Percentiles rank a stretch among this genome's conserved stretches.
These are phyloP conservation scores for Tiaroga cobitis DNA, from an alignment of 2,797 vertebrate species.

Conservation along the genomic window DNA sequence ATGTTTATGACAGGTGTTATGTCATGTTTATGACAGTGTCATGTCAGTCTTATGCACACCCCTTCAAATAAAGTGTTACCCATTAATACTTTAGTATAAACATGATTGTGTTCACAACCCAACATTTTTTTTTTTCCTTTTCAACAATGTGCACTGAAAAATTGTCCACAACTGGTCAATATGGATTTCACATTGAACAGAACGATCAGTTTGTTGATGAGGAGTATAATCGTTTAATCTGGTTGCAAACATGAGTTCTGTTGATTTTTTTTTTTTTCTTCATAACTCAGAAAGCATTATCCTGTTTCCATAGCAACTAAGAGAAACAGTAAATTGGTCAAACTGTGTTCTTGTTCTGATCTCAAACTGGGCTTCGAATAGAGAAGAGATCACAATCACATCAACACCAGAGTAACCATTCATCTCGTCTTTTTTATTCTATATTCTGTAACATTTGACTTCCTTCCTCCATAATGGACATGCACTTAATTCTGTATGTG, in stretches of 20 bases:
- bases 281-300: conserved; percentile 28
- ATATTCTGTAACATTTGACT: not conserved
- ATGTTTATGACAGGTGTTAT: no score
- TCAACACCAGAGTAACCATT: not conserved
- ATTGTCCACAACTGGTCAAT: not conserved
- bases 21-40: no score
- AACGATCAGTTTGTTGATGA: not conserved
- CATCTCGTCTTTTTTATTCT: not conserved
- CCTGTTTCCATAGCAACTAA: conserved; percentile 57
- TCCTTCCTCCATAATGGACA: not conserved
- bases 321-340: conserved; percentile 43
- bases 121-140: not conserved
- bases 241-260: not conserved
- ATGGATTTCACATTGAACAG: not conserved
- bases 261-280: not conserved
- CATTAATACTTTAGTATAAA: not conserved
- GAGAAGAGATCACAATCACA: not conserved
- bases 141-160: not conserved
- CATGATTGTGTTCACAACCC: no score
- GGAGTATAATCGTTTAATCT: not conserved
- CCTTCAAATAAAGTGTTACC: no score
- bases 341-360: conserved; percentile 30
- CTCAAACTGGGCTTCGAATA: conserved; percentile 13
- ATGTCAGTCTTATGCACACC: no score
- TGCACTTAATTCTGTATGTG: not conserved